A percentile compares a stretch with the other conserved stretches of the same genome.
Conservation (phyloP, 37 sponge, comb jelly and placozoan species). For the Bolinopsis microptera region DNA sequence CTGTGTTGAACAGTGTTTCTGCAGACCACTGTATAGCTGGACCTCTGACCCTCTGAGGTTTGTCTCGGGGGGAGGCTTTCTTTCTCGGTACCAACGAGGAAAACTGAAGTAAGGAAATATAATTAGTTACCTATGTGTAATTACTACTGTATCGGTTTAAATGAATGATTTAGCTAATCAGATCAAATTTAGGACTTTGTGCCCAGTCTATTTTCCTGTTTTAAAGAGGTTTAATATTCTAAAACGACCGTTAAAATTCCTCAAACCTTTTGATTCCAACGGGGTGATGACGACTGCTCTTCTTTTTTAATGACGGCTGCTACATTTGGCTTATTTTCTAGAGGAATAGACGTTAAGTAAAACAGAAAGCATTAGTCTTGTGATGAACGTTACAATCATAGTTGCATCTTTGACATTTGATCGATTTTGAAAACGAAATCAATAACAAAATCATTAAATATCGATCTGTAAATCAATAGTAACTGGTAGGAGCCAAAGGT, state of each 20-base stretch:
- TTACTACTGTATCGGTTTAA: no score
- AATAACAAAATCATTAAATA: neutral
- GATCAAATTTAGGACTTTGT: no score
- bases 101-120: neutral
- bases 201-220: no score
- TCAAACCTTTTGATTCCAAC: constrained; percentile 29
- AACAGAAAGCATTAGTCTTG: no score
- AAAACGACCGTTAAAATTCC: no score
- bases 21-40: constrained; percentile 50
- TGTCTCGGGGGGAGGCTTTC: constrained; percentile 3
- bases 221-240: no score
- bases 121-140: no score
- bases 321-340: constrained; percentile 22
- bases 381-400: no score
- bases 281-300: neutral
- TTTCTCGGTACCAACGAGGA: constrained; percentile 18
- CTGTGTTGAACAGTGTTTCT: constrained; percentile 25
- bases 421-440: neutral
- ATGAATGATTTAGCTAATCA: no score
- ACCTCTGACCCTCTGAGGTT: constrained; percentile 26
- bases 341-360: no score
- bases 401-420: no score
- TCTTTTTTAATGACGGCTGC: neutral
- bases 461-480: neutral
- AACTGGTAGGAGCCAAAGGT: neutral